Conservation (phyloP, 2,888 invertebrate genomes). For the Parasteatoda lunata region DNA sequence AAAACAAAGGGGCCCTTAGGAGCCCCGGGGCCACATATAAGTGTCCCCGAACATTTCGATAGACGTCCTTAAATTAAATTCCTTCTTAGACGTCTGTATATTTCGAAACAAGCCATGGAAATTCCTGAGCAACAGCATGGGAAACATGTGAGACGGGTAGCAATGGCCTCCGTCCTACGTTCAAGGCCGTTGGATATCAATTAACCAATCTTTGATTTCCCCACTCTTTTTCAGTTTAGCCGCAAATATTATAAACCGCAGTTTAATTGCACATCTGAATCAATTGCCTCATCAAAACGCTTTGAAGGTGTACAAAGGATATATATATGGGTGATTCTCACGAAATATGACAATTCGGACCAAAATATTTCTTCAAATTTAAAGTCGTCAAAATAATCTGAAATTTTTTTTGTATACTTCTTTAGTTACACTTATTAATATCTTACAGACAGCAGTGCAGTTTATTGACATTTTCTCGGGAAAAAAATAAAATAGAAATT, state of each 20-base stretch:
- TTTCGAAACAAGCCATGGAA: slow-evolving; percentile 61
- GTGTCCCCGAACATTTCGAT: slow-evolving; percentile 40
- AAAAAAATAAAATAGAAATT: too few relatives aligned
- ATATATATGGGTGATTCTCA: too few relatives aligned
- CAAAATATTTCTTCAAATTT: too few relatives aligned
- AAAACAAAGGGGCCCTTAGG: slow-evolving; percentile 27
- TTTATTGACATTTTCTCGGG: too few relatives aligned
- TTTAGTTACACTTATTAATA: too few relatives aligned
- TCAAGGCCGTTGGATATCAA: slow-evolving; percentile 42
- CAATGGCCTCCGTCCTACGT: slow-evolving; percentile 33
- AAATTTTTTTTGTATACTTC: too few relatives aligned
- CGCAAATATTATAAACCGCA: background rate
- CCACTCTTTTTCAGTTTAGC: background rate
- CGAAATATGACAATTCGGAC: too few relatives aligned
- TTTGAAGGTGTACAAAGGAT: too few relatives aligned
- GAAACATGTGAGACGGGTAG: slow-evolving; percentile 35
- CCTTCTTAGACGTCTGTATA: too few relatives aligned
- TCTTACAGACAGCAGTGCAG: too few relatives aligned
- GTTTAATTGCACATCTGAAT: background rate
- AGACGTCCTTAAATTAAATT: slow-evolving; percentile 41
- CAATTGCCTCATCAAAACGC: too few relatives aligned
- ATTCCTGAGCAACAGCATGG: slow-evolving; percentile 51
- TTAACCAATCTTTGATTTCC: slow-evolving; percentile 4
- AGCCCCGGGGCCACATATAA: slow-evolving; percentile 14
- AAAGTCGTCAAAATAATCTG: too few relatives aligned